Base-by-base conservation (phyloP, 1,140 invertebrate genomes). In the Cephus cinctus region DNA sequence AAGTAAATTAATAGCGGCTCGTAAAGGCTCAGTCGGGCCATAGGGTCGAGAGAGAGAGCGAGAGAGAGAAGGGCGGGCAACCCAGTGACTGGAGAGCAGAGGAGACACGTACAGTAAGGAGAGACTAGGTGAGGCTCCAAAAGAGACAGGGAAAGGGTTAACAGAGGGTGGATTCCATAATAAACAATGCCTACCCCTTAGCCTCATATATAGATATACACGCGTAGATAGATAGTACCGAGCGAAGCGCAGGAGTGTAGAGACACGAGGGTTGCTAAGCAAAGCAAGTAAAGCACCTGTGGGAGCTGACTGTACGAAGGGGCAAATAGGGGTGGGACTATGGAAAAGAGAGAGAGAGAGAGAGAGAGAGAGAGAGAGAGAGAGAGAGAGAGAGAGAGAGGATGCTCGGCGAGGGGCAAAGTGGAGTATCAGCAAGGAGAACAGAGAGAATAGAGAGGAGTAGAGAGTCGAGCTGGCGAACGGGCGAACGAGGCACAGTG, bases 1-100 rank as follows among this genome's bases (percentile, higher is more conserved):
- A 65, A 71, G 65, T 72, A 71, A 72, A 72, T 72, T 72, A 71
- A 72, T 72, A 72, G 69, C 61, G 61, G 67, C 61, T 70, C 59
- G 51, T 36, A 42, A 41, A 49, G 47, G 35, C 43, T 32, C 22
- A 50, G 43, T 44, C 50, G 45, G 44, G 50, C 41, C 18, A 38
- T 31, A 32, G 46, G 47, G 43, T 43, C 43, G 50, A 48, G 47
- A 44, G 18, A n/a, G 47, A 42, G 45, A 42, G 47, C 47, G 16
- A 14, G 40, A n/a, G n/a, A n/a, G n/a, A n/a, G n/a, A n/a, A n/a
- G n/a, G n/a, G n/a, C n/a, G n/a, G n/a, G n/a, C n/a, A n/a, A n/a
- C n/a, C n/a, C n/a, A n/a, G n/a, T n/a, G n/a, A n/a, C n/a, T n/a
- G n/a, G n/a, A n/a, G n/a, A n/a, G n/a, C n/a, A n/a, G n/a, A n/a